phyloP scores from a whole-genome alignment of 2,113 vertebrate species.

The Brachyistius frenatus region DNA sequence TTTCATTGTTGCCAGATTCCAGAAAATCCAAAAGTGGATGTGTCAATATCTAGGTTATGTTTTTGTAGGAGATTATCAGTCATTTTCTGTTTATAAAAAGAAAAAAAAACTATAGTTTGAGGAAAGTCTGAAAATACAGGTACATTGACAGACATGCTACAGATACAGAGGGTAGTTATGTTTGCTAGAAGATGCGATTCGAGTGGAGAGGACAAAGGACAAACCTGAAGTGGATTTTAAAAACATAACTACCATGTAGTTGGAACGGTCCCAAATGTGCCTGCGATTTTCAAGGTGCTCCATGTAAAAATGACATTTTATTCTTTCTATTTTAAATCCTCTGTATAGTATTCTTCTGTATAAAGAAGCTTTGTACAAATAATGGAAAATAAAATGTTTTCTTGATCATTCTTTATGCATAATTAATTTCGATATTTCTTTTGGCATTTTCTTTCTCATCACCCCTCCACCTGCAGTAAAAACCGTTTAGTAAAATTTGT shows the following conservation, averaged over 20 bases:
- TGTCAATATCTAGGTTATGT: slow-evolving; percentile 44
- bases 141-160: slow-evolving; percentile 74
- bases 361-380: slow-evolving; percentile 79
- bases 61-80: slow-evolving; percentile 50
- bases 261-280: slow-evolving; percentile 74
- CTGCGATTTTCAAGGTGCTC: slow-evolving; percentile 75
- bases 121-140: slow-evolving; percentile 73
- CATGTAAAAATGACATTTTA: slow-evolving; percentile 67
- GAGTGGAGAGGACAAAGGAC: slow-evolving; percentile 23
- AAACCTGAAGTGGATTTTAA: slow-evolving; percentile 42
- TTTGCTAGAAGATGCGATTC: slow-evolving; percentile 33
- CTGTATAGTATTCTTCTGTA: slow-evolving; percentile 77
- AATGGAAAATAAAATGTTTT: slow-evolving; percentile 71
- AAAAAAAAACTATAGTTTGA: slow-evolving; percentile 27
- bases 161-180: slow-evolving; percentile 61
- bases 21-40: slow-evolving; percentile 47
- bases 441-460: no score
- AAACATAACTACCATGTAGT: slow-evolving; percentile 82
- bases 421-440: not conserved
- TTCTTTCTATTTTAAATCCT: slow-evolving; percentile 44
- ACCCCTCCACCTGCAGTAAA: no score
- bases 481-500: no score
- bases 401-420: slow-evolving; percentile 46
- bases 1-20: slow-evolving; percentile 16
- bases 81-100: slow-evolving; percentile 52